These are phyloP conservation scores for Heterohyrax brucei DNA, from an alignment of 2,797 vertebrate genomes.

Conservation along the genomic window DNA sequence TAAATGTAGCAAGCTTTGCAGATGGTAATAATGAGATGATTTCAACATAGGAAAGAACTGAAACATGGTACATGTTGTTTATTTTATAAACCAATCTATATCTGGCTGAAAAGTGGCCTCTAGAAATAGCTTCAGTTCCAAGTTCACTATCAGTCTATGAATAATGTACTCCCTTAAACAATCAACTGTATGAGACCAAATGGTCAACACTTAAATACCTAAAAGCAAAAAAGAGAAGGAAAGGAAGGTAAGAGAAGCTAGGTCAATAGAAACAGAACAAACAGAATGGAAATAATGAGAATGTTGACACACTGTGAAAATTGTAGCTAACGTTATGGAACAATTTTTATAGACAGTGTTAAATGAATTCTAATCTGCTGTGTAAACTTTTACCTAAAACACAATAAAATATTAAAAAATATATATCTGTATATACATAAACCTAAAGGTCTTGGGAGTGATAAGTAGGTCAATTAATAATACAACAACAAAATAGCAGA, in stretches of 20 bases:
- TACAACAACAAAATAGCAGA: constrained; percentile 1
- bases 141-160: background rate
- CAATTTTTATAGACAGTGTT: background rate
- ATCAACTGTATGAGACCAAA: background rate
- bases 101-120: too few relatives aligned
- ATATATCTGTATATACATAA: background rate
- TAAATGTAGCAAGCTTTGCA: constrained; percentile 59
- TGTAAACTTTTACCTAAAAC: background rate
- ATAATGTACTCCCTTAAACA: background rate
- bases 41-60: constrained; percentile 32
- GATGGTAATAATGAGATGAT: constrained; percentile 47
- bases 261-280: background rate
- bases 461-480: constrained; percentile 26
- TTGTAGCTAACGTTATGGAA: background rate
- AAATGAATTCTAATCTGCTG: background rate
- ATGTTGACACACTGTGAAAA: background rate
- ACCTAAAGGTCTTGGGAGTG: background rate
- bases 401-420: background rate
- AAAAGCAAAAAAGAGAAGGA: background rate
- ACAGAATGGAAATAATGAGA: background rate
- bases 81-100: too few relatives aligned
- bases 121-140: too few relatives aligned
- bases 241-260: background rate
- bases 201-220: background rate
- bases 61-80: background rate